Base-by-base conservation (phyloP, 2,888 invertebrate genomes). In the Agrotis clavis region DNA sequence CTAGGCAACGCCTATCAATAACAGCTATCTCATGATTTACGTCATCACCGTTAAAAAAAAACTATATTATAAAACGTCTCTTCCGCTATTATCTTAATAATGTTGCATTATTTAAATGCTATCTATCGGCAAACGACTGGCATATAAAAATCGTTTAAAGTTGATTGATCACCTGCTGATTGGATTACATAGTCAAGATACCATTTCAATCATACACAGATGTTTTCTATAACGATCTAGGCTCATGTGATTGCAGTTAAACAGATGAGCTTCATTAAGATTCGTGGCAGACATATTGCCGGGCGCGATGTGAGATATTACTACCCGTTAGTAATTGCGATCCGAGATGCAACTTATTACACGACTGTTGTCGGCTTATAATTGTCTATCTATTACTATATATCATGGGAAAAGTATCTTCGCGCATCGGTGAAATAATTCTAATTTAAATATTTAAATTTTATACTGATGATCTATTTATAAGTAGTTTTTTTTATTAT, bases 211-310 rank as follows among this genome's bases (percentile, higher is more conserved):
- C 45, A 71, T 54, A 59, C 65, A 59, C 57, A 69, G 60, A 63
- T 66, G 50, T 73, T 81, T 81, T 83, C 19, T 66, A 73, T 81
- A 78, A 78, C 71, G 57, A 77, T 60, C 63, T 70, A 62, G 66
- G 47, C 56, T 64, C 72, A 53, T 76, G 61, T 67, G 69, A 61
- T 82, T 72, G 69, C 73, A 67, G 57, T 60, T 65, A 63, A 71
- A 86, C 68, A 77, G 86, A 86, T 86, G 84, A 84, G 84, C 70
- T 82, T 86, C 82, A 85, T 86, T 86, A 82, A 75, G 54, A 76
- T 84, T 82, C 71, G 77, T 72, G 71, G 56, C 73, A 84, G 75
- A 86, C 77, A 69, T 69, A 84, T 82, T 75, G 72, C 72, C 61
- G 57, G 69, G 68, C 63, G 54, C 68, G 66, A 72, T 82, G 70